Evolutionary conservation across 2,113 vertebrate genomes (phyloP).

Genomic region (Willisornis vidua): DNA sequence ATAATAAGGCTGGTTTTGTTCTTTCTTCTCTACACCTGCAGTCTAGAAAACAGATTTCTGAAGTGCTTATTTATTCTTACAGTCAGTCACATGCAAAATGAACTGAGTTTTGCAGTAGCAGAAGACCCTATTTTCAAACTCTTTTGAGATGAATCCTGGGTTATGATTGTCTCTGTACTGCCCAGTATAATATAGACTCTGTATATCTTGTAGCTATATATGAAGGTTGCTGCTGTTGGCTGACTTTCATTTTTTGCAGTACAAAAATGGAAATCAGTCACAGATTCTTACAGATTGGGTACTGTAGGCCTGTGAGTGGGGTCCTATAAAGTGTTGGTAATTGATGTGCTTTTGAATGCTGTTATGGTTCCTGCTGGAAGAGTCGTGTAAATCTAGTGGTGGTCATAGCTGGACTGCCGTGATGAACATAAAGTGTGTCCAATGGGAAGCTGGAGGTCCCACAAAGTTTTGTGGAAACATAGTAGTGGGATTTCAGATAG

Average conservation of each 20-base stretch:
- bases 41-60: neutral
- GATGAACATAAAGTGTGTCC: neutral
- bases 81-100: neutral
- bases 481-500: neutral
- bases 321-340: neutral
- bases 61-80: neutral
- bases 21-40: neutral
- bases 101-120: neutral
- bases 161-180: neutral
- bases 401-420: neutral
- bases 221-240: neutral
- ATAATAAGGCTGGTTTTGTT: rapidly evolving
- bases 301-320: neutral
- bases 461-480: neutral
- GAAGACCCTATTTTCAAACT: neutral
- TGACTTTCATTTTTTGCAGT: neutral
- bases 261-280: neutral
- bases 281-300: neutral
- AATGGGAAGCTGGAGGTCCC: neutral
- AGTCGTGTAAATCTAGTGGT: neutral
- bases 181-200: neutral
- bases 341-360: neutral
- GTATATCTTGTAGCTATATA: neutral
- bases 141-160: neutral
- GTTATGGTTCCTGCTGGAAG: neutral